Percentiles rank a stretch among this genome's conserved stretches.
phyloP scores from a whole-genome alignment of 2,797 vertebrate species.

The Halcyon smyrnensis region DNA sequence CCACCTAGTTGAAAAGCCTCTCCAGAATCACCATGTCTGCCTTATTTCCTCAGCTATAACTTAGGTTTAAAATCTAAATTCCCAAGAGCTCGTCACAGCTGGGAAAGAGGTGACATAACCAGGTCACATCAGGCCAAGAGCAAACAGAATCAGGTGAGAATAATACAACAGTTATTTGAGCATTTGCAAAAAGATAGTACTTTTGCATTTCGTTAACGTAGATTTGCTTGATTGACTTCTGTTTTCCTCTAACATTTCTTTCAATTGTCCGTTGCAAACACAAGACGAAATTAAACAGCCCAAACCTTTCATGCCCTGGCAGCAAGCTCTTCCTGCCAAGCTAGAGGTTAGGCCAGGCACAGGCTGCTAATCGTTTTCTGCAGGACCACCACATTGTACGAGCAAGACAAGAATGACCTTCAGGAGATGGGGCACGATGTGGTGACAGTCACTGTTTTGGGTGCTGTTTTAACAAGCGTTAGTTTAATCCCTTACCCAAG shows the following conservation, averaged over 20 bases:
- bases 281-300: not conserved
- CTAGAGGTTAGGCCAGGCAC: not conserved
- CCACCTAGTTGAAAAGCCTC: not conserved
- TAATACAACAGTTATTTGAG: not conserved
- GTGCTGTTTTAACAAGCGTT: not conserved
- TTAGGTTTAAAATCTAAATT: not conserved
- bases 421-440: not conserved
- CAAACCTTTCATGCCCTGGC: not conserved
- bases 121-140: not conserved
- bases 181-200: not conserved
- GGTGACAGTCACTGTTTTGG: fast-evolving
- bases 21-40: not conserved
- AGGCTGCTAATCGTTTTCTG: not conserved
- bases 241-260: not conserved
- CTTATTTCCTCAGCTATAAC: not conserved
- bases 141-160: not conserved
- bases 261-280: not conserved
- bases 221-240: not conserved
- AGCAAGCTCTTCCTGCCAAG: not conserved
- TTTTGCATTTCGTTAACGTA: not conserved
- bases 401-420: not conserved
- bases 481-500: not conserved
- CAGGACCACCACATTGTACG: not conserved
- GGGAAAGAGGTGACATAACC: fast-evolving
- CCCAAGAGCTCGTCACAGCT: not conserved